Evolutionary conservation across 1,140 invertebrate genomes (phyloP), one percentile per base, ranked within the genome.

Genomic region (Diachasma alloeum): DNA sequence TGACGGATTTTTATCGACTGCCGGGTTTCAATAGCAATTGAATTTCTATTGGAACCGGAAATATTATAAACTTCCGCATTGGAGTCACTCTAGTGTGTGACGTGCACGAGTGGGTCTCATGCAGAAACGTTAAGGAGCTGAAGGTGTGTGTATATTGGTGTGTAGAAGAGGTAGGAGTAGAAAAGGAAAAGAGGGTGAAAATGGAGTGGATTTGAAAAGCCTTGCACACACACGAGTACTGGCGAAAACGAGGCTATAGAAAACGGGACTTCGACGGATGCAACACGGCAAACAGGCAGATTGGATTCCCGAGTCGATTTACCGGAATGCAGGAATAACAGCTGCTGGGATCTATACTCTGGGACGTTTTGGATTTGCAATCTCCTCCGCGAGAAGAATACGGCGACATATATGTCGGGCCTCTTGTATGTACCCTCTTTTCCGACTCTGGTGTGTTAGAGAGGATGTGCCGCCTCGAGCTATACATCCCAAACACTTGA

Each of bases 261-360:
- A 79, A 79, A 77, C 19, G 59, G 76, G 67, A 75, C 73, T 81
- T 81, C 74, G 80, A 76, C 78, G 78, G 39, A 80, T 79, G 71
- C 73, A 78, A 79, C 81, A 81, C 79, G 83, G 80, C 83, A 84
- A 85, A 83, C 82, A 85, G 83, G 80, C 83, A 86, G 84, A 84
- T 85, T 85, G 83, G 81, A 86, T 85, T 85, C 83, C 79, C 82
- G 79, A 84, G 79, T 86, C 83, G 84, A 85, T 85, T 85, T 83
- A 85, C 81, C 80, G 83, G 84, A 85, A 85, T 85, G 83, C 76
- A 82, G 82, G 82, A 85, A 85, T 82, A 85, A 85, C 83, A 85
- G 84, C 81, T 85, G 83, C 80, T 77, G 72, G 44, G 69, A 66
- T 75, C 67, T 74, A 67, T 71, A 67, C 71, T 67, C 66, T 36